Evolutionary conservation across 1,140 invertebrate genomes (phyloP).

Genomic region (Brachystomella parvula): DNA sequence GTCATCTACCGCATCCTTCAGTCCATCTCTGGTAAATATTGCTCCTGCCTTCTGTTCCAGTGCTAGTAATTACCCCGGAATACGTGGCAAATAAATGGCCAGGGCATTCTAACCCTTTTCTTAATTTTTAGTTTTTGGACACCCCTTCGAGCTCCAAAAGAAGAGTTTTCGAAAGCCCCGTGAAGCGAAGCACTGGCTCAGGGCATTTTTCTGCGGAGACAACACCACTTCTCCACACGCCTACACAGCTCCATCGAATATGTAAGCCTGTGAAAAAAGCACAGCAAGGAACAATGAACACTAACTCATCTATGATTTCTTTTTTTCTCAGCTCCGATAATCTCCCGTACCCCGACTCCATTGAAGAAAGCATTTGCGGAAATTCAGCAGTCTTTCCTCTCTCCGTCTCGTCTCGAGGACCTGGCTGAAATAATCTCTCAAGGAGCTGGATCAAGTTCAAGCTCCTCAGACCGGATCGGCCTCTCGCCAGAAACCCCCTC

Average conservation of each 20-base stretch:
- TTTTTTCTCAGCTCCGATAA: neutral
- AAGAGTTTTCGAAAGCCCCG: neutral
- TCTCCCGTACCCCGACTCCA: slow-evolving; percentile 25
- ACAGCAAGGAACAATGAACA: too few relatives aligned
- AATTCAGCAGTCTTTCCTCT: slow-evolving; percentile 25
- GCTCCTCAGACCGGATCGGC: neutral
- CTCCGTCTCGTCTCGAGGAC: slow-evolving; percentile 29
- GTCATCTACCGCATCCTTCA: slow-evolving; percentile 12
- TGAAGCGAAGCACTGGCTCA: neutral
- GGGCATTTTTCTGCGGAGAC: neutral
- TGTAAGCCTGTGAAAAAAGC: slow-evolving; percentile 3
- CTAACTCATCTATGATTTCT: neutral
- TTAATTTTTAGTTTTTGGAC: slow-evolving; percentile 15
- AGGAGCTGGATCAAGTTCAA: neutral
- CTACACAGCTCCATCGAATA: neutral
- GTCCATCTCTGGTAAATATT: slow-evolving; percentile 16
- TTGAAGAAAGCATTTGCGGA: slow-evolving; percentile 32
- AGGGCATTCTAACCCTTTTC: neutral
- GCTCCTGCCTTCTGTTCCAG: neutral
- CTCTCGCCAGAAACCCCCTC: slow-evolving; percentile 25
- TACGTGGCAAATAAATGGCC: neutral
- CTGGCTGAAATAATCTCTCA: slow-evolving; percentile 32
- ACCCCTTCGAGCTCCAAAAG: neutral
- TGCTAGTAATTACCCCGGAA: neutral
- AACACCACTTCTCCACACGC: neutral